Evolutionary conservation across 2,888 invertebrate genomes (phyloP), one percentile per base, ranked within the genome.

Genomic region (Hoplodrina blanda): DNA sequence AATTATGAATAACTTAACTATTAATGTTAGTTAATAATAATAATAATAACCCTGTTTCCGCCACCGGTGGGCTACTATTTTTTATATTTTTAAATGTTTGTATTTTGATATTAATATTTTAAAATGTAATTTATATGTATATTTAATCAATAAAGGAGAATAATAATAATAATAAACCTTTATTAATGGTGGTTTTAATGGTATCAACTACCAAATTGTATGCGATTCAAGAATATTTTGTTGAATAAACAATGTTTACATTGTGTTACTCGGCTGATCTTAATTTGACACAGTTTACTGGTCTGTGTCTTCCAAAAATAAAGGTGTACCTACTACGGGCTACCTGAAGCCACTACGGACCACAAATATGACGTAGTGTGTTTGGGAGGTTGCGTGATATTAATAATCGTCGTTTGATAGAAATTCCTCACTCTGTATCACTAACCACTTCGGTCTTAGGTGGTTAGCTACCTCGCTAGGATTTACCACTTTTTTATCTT

Each of bases 271-370:
- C 6, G 63, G 4, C n/a, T 44, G 13, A n/a, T 46, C 10, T 41
- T 55, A 55, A 55, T 55, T 20, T n/a, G 30, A 2, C 13, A 55
- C 75, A 64, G 33, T 50, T 33, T 44, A 56, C n/a, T 56, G 75
- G 41, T 15, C 44, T 50, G 25, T 1, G 30, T 50, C 44, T 64
- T 50, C 55, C 50, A 75, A 65, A 65, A 75, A 71, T 75, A 75
- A 65, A 17, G 6, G 5, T 17, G 10, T 55, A 53, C 50, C 20
- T 71, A 52, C 3, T 44, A 25, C 50, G 6, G 25, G 17, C 15
- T 57, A 20, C 41, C 25, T 65, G 44, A 19, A 25, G 11, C 20
- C 30, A 56, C n/a, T 55, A 41, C 19, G 30, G 30, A 2, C 7
- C 3, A 19, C 10, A 50, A 37, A 19, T 44, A 25, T 75, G 55